Evolutionary conservation across 1,140 invertebrate species (phyloP).

Genomic region (Hermetia illucens): DNA sequence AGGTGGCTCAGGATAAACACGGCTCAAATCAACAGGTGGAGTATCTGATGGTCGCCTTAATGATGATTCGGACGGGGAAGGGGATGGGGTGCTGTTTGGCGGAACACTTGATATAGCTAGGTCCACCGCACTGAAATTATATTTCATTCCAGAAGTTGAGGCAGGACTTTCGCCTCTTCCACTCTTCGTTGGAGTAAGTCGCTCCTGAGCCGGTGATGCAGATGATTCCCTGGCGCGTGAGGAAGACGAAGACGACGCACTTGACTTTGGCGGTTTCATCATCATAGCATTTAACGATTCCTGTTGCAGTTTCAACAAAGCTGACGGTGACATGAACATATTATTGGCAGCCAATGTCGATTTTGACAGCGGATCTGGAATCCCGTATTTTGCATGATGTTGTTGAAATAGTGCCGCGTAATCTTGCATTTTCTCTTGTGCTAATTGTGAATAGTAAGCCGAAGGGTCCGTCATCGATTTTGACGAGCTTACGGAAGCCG

Average conservation of each 20-base stretch:
- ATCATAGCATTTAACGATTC: constrained; percentile 35
- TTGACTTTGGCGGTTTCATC: constrained; percentile 30
- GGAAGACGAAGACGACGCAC: constrained; percentile 17
- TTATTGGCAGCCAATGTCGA: constrained; percentile 52
- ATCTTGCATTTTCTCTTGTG: constrained; percentile 28
- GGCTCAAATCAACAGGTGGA: constrained; percentile 20
- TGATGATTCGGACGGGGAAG: constrained; percentile 20
- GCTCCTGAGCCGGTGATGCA: constrained; percentile 27
- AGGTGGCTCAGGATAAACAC: constrained; percentile 22
- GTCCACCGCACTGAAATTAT: constrained; percentile 32
- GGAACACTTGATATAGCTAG: constrained; percentile 31
- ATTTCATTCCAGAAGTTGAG: constrained; percentile 22
- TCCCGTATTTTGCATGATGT: constrained; percentile 27
- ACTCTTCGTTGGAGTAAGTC: constrained; percentile 24
- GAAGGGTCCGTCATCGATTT: constrained; percentile 9
- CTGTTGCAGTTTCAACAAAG: constrained; percentile 35
- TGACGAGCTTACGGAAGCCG: constrained; percentile 12
- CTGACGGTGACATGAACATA: constrained; percentile 43
- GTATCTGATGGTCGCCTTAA: constrained; percentile 19
- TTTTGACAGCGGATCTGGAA: constrained; percentile 51
- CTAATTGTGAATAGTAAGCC: constrained; percentile 24
- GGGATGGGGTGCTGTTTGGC: constrained; percentile 25
- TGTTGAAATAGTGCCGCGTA: constrained; percentile 23
- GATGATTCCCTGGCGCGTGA: constrained; percentile 24
- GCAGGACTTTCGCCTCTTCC: constrained; percentile 10